Evolutionary conservation across 2,113 vertebrate species (phyloP), one percentile per base, ranked within the genome.

Genomic region (Phrynocephalus versicolor): DNA sequence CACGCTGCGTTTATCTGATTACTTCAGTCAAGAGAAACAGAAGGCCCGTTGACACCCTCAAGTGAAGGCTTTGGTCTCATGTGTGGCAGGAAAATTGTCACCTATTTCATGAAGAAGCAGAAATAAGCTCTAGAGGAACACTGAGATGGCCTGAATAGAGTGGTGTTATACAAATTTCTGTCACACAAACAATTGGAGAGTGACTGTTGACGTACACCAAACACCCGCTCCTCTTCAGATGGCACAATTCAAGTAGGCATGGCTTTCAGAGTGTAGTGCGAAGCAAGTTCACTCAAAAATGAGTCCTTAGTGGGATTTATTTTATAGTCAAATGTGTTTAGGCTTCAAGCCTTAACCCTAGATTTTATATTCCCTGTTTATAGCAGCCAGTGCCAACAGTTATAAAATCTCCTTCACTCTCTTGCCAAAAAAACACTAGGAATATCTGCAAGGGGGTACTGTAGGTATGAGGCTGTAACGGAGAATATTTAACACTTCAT

Each of bases 1-100:
- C 89, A 91, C 72, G 79, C 90, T 73, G 90, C 83, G 79, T 91
- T 93, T 93, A 89, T 86, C 92, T 90, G 83, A 90, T 91, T 88
- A 87, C 79, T 76, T 79, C 0, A 2, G 84, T 65, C 18, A 5
- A 79, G 82, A 74, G 90, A 83, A 88, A 57, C 90, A 87, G 92
- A 58, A 83, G 76, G 90, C 88, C 89, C 33, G 87, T 79, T 83
- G 88, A 79, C 72, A 81, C 60, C 62, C 79, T 80, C 62, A 2
- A 85, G 41, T 41, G 83, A 82, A 74, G 57, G 85, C 88, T 71
- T 85, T 51, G 33, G 75, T 73, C 77, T 75, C 37, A 80, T 69
- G 60, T 83, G 71, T 81, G 87, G 71, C 69, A 76, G 77, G 35
- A 51, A 65, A n/a, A 75, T 41, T 82, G 35, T 51, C 82, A 30